These are phyloP conservation scores for Vulpes vulpes DNA, from an alignment of 2,113 vertebrate species.

Conservation along the genomic window DNA sequence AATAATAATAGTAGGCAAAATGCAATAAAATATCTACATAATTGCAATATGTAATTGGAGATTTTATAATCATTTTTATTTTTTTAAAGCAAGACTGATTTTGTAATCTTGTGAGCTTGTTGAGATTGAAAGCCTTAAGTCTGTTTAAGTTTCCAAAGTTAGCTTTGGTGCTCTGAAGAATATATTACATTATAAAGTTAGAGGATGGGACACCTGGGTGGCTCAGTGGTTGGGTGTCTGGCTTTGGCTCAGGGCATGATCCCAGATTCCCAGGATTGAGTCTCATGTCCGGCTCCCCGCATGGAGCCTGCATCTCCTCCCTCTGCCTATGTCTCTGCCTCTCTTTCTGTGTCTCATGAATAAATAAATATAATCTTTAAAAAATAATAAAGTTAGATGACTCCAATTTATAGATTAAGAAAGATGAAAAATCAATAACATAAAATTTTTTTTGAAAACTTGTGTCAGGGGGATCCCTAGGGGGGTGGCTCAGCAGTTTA, in stretches of 20 bases:
- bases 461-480: background rate
- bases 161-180: background rate
- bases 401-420: slow-evolving; percentile 4
- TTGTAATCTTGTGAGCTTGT: background rate
- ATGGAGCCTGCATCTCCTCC: no score
- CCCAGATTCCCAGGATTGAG: no score
- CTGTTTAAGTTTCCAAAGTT: slow-evolving; percentile 28
- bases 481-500: no score
- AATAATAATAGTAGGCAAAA: background rate
- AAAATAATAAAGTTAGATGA: background rate
- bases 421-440: slow-evolving; percentile 2
- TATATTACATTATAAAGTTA: background rate
- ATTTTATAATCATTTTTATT: background rate
- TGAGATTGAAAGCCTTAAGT: background rate
- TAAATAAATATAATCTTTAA: no score
- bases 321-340: no score
- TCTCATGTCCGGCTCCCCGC: no score
- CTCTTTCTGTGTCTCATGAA: no score
- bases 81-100: background rate
- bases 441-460: background rate
- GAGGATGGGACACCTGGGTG: no score
- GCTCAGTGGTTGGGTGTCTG: no score
- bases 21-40: background rate
- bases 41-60: background rate
- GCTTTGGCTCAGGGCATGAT: no score